A percentile compares a stretch with the other conserved stretches of the same genome.
Evolutionary conservation across 2,113 vertebrate genomes (phyloP).

Genomic region (Solea senegalensis): DNA sequence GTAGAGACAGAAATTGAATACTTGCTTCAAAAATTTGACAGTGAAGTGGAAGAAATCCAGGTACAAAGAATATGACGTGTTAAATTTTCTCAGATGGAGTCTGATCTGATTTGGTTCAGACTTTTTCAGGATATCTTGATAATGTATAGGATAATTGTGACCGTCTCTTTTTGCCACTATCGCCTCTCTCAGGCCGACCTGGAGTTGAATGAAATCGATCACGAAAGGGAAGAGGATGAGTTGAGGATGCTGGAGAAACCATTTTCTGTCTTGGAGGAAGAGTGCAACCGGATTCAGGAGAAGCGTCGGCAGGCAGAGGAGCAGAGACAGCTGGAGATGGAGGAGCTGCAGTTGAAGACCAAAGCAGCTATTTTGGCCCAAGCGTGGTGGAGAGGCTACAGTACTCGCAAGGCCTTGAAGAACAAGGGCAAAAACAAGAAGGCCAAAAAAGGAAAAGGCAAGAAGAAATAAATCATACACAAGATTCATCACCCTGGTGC

Average conservation of each 20-base stretch:
- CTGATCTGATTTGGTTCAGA: too few species aligned
- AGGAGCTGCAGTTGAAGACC: conserved; percentile 74
- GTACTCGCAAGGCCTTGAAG: conserved; percentile 81
- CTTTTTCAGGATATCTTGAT: neutral
- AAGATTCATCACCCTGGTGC: neutral
- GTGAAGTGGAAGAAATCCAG: conserved; percentile 86
- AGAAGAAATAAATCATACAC: conserved; percentile 54
- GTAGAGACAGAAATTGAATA: conserved; percentile 83
- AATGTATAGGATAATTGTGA: neutral
- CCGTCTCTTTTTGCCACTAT: neutral
- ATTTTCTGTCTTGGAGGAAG: conserved; percentile 71
- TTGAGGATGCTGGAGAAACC: conserved; percentile 75
- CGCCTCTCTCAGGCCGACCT: conserved; percentile 74
- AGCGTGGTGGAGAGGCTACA: conserved; percentile 88
- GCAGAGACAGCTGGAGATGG: conserved; percentile 72
- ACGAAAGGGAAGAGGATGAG: conserved; percentile 78
- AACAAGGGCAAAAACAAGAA: conserved; percentile 77
- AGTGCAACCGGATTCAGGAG: conserved; percentile 83
- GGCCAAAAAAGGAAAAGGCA: conserved; percentile 68
- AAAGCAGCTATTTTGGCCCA: conserved; percentile 84
- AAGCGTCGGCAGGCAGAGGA: conserved; percentile 70
- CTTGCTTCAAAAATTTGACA: conserved; percentile 88
- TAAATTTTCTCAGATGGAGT: neutral
- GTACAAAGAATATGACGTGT: conserved; percentile 69
- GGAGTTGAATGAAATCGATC: conserved; percentile 69